These are phyloP conservation scores for Caenorhabditis sp. DNA, from an alignment of 2,888 invertebrate species.

Conservation along the genomic window DNA sequence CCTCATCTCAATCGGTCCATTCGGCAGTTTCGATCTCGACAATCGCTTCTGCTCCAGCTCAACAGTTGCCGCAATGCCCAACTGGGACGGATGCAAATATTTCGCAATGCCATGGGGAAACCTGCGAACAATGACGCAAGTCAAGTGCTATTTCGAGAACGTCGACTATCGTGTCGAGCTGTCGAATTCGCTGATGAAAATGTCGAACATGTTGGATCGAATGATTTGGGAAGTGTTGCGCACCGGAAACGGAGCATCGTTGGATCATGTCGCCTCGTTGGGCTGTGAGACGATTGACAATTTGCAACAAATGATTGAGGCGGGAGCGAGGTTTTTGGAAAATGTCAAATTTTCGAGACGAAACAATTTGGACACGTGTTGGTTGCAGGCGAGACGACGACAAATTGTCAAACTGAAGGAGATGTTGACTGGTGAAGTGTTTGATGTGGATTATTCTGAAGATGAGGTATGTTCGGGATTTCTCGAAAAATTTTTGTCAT, in stretches of 20 bases:
- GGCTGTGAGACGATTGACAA: slow-evolving; percentile 36
- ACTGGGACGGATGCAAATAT: slow-evolving; percentile 55
- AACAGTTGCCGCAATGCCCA: slow-evolving; percentile 60
- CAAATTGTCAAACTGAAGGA: slow-evolving; percentile 24
- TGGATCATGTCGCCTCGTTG: slow-evolving; percentile 35
- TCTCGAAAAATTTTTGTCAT: no score
- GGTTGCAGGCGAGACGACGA: slow-evolving; percentile 8
- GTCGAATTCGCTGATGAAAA: slow-evolving; percentile 52
- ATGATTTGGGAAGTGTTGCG: slow-evolving; percentile 23
- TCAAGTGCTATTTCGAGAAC: slow-evolving; percentile 55
- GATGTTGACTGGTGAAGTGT: slow-evolving; percentile 9
- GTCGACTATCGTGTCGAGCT: slow-evolving; percentile 54
- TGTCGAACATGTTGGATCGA: slow-evolving; percentile 28
- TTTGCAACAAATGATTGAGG: slow-evolving; percentile 30
- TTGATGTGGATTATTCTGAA: slow-evolving; percentile 26
- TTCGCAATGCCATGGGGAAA: slow-evolving; percentile 69
- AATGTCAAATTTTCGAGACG: not conserved
- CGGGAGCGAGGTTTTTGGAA: slow-evolving; percentile 6
- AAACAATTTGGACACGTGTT: slow-evolving; percentile 18
- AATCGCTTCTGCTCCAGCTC: slow-evolving; percentile 26
- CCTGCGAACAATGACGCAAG: slow-evolving; percentile 58
- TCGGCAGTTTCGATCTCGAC: slow-evolving; percentile 29
- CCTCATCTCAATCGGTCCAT: slow-evolving; percentile 44
- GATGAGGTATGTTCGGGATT: slow-evolving; percentile 15
- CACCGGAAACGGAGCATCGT: slow-evolving; percentile 26